A percentile compares a stretch with the other conserved stretches of the same genome.
These are phyloP conservation scores for Rhinatrema bivittatum DNA, from an alignment of 2,797 vertebrate genomes.

Conservation along the genomic window DNA sequence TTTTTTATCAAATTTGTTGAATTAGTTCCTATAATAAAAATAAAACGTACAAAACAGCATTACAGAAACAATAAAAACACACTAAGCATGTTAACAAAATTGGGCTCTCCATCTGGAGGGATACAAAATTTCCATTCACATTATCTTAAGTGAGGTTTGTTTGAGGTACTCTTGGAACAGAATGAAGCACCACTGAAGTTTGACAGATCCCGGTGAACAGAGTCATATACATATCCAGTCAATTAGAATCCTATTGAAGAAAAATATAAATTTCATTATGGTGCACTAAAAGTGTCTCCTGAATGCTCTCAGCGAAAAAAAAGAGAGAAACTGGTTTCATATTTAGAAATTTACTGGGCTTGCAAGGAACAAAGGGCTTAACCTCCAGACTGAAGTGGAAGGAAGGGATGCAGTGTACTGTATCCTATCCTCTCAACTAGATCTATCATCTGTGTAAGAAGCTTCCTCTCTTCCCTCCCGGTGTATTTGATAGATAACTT, in stretches of 20 bases:
- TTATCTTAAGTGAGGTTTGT: constrained; percentile 38
- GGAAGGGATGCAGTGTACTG: too few species aligned
- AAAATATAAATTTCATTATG: constrained; percentile 27
- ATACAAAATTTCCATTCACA: constrained; percentile 41
- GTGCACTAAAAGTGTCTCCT: background rate
- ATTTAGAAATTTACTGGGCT: too few species aligned
- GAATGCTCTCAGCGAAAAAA: background rate
- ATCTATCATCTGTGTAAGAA: too few species aligned
- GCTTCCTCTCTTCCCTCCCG: too few species aligned
- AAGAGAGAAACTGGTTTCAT: too few species aligned
- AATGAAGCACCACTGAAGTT: constrained; percentile 13
- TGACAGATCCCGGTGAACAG: constrained; percentile 9
- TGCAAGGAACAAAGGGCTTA: too few species aligned
- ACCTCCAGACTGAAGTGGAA: too few species aligned
- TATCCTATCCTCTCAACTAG: too few species aligned
- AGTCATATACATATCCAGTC: constrained; percentile 16
- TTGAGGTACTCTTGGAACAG: constrained; percentile 38
- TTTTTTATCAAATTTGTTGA: constrained; percentile 19
- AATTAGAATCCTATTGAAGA: constrained; percentile 40
- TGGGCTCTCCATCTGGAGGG: constrained; percentile 22
- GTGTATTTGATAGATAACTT: too few species aligned
- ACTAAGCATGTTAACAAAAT: constrained; percentile 26
- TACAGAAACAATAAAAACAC: constrained; percentile 26
- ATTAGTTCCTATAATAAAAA: constrained; percentile 27
- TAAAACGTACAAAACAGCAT: constrained; percentile 15